Percentiles rank a stretch among this genome's conserved stretches.
phyloP scores from a whole-genome alignment of 2,888 invertebrate species.

The Drosophila peninsularis region DNA sequence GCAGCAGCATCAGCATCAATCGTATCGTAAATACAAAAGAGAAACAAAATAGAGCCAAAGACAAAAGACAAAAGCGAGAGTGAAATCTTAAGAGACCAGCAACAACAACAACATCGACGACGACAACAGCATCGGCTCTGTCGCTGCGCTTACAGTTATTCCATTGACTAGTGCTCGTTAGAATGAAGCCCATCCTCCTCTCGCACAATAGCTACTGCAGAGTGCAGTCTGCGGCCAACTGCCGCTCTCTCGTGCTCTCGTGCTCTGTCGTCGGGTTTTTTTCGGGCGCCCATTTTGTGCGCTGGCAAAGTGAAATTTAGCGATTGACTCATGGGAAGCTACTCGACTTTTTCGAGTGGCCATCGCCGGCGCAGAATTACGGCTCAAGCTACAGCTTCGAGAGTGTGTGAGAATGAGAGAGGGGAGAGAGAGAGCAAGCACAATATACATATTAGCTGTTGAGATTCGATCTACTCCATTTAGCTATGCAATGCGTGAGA shows the following conservation, averaged over 20 bases:
- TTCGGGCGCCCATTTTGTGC: constrained; percentile 15
- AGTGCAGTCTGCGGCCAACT: too few species aligned
- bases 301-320: constrained; percentile 66
- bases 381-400: background rate
- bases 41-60: constrained; percentile 6
- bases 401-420: background rate
- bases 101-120: constrained; percentile 3
- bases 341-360: constrained; percentile 19
- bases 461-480: constrained; percentile 1
- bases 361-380: constrained; percentile 9
- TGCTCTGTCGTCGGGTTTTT: constrained; percentile 8
- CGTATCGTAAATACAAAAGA: constrained; percentile 47
- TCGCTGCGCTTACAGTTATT: constrained; percentile 54
- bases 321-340: constrained; percentile 63
- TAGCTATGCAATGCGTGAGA: background rate
- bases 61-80: constrained; percentile 69
- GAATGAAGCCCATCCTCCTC: constrained; percentile 36
- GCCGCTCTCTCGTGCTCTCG: background rate
- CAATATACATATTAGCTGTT: background rate
- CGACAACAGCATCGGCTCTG: background rate
- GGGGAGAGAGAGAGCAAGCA: constrained; percentile 1
- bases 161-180: constrained; percentile 61
- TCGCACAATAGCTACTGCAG: background rate
- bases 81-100: constrained; percentile 61
- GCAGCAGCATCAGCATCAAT: constrained; percentile 8